These are phyloP conservation scores for Sialia sialis DNA, from an alignment of 2,113 vertebrate genomes.

Conservation along the genomic window DNA sequence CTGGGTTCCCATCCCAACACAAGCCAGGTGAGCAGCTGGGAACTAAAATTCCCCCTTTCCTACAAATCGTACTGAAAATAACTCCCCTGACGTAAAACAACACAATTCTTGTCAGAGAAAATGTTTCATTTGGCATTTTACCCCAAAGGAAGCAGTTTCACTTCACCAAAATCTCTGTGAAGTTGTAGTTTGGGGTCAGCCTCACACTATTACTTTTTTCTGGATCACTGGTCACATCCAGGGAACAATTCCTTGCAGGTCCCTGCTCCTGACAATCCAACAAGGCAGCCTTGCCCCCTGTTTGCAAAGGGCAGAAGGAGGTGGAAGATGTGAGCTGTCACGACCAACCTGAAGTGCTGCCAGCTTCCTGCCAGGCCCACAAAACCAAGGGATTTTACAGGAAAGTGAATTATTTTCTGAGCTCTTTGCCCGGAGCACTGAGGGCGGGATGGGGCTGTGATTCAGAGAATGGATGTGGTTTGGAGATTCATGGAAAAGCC, in stretches of 20 bases:
- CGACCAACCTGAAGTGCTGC: neutral
- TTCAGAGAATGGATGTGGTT: neutral
- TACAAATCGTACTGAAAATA: neutral
- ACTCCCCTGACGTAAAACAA: neutral
- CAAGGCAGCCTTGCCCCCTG: neutral
- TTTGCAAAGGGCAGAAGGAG: neutral
- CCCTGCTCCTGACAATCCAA: neutral
- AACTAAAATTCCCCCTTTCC: neutral
- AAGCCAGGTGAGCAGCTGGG: neutral
- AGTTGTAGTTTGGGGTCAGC: neutral
- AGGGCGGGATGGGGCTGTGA: neutral
- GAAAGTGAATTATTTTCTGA: constrained; percentile 13
- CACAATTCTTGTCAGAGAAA: neutral
- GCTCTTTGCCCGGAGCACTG: neutral
- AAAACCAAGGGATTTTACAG: neutral
- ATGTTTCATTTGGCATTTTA: neutral
- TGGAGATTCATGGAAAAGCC: neutral
- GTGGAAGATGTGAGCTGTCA: neutral
- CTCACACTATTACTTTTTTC: neutral
- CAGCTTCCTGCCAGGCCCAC: neutral
- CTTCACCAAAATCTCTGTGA: neutral
- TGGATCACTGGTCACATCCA: neutral
- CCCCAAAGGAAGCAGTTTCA: neutral
- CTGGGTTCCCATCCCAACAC: neutral
- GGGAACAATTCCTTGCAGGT: neutral